Conservation (phyloP, 2,797 vertebrate genomes). For the Chrysolophus pictus region DNA sequence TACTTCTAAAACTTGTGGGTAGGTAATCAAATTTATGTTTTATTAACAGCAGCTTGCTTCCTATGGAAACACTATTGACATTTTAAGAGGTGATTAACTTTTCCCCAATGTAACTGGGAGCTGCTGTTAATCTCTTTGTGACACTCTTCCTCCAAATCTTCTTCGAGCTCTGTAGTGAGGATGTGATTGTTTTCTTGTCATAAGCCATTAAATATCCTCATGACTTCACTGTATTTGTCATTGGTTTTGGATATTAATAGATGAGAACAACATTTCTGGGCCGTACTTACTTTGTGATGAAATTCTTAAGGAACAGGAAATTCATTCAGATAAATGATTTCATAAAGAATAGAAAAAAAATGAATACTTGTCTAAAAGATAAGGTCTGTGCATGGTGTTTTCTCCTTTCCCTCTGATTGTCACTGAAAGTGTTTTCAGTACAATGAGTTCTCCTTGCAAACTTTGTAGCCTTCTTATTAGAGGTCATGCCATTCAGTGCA, state of each 20-base stretch:
- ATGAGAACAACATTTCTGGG: neutral
- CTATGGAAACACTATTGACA: neutral
- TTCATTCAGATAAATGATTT: neutral
- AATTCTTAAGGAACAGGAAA: neutral
- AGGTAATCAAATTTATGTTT: slow-evolving; percentile 36
- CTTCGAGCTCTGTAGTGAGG: neutral
- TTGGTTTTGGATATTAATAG: neutral
- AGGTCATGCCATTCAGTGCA: neutral
- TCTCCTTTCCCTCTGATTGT: neutral
- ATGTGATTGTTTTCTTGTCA: neutral
- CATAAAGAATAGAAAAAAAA: neutral
- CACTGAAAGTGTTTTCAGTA: neutral
- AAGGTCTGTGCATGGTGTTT: neutral
- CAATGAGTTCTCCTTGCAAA: neutral
- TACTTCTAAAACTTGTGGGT: slow-evolving; percentile 91
- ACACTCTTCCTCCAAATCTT: neutral
- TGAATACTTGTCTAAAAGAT: neutral
- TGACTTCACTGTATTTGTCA: neutral
- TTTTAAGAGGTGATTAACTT: neutral
- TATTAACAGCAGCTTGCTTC: neutral
- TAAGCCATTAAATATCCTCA: neutral
- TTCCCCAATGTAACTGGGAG: neutral
- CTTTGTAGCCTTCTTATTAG: neutral
- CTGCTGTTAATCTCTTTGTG: neutral
- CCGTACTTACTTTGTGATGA: neutral